Conservation (phyloP, 2,113 vertebrate species). For the Heloderma charlesbogerti region DNA sequence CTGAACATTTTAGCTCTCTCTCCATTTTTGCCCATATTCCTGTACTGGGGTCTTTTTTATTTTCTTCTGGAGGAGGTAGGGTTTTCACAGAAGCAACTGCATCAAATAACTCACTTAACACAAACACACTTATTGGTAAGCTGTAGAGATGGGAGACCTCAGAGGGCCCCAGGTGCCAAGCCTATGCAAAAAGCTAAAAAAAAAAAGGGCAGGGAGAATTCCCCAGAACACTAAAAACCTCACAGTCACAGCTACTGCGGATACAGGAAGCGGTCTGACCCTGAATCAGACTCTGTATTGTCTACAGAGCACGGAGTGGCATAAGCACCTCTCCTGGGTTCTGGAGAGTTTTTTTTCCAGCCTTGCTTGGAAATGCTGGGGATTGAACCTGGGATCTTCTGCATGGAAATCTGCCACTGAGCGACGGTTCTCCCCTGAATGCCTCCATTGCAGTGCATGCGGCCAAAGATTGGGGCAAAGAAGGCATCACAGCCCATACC, state of each 20-base stretch:
- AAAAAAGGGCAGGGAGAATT: too few relatives aligned
- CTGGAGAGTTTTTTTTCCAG: too few relatives aligned
- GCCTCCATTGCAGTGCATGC: background rate
- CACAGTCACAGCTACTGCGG: background rate
- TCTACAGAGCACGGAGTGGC: background rate
- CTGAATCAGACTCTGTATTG: background rate
- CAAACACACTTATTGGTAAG: background rate
- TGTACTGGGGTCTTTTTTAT: background rate
- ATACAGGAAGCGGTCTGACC: background rate
- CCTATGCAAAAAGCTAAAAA: background rate
- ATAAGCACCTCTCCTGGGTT: too few relatives aligned
- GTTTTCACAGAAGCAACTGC: background rate
- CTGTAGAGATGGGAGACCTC: background rate
- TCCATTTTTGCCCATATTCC: conserved; percentile 1
- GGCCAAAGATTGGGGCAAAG: too few relatives aligned
- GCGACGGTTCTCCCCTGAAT: background rate
- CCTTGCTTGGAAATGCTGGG: background rate
- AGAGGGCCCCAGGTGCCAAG: background rate
- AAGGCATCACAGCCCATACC: too few relatives aligned
- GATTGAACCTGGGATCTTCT: background rate
- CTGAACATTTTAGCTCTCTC: conserved; percentile 14
- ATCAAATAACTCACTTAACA: background rate
- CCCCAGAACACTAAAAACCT: background rate
- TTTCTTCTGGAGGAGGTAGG: background rate
- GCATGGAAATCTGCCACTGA: background rate